A percentile compares a stretch with the other conserved stretches of the same genome.
Conservation (phyloP, 2,797 vertebrate genomes). For the Pantherophis vulpinus region DNA sequence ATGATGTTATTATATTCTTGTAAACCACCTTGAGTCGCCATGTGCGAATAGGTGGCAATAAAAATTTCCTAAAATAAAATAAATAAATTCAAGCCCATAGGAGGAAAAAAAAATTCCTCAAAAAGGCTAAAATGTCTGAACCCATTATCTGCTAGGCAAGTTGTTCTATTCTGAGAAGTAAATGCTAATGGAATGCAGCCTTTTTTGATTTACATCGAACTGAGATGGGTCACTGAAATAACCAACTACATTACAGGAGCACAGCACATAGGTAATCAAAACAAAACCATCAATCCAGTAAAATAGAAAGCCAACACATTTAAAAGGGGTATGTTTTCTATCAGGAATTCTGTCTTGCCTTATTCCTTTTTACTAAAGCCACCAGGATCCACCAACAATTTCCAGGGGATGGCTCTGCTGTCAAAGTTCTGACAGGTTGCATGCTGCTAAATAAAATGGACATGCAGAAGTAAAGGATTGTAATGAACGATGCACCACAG, state of each 20-base stretch:
- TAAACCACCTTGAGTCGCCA: no score
- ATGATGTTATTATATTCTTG: no score
- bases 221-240: not conserved
- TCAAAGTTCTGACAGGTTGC: constrained; percentile 49
- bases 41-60: no score
- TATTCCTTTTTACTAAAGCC: constrained; percentile 45
- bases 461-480: constrained; percentile 47
- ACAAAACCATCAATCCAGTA: constrained; percentile 12
- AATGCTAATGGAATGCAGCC: constrained; percentile 4
- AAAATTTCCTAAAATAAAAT: no score
- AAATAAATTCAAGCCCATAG: not conserved
- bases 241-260: not conserved
- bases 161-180: not conserved
- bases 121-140: constrained; percentile 1
- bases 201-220: constrained; percentile 24
- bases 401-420: constrained; percentile 33
- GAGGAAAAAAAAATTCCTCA: not conserved
- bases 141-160: not conserved
- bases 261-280: constrained; percentile 20
- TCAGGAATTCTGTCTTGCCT: constrained; percentile 27
- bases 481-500: constrained; percentile 46
- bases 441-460: constrained; percentile 44
- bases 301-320: constrained; percentile 15
- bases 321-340: constrained; percentile 35
- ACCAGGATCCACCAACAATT: constrained; percentile 40